Evolutionary conservation across 2,888 invertebrate species (phyloP).

Genomic region (Cecidostiba fungosa): DNA sequence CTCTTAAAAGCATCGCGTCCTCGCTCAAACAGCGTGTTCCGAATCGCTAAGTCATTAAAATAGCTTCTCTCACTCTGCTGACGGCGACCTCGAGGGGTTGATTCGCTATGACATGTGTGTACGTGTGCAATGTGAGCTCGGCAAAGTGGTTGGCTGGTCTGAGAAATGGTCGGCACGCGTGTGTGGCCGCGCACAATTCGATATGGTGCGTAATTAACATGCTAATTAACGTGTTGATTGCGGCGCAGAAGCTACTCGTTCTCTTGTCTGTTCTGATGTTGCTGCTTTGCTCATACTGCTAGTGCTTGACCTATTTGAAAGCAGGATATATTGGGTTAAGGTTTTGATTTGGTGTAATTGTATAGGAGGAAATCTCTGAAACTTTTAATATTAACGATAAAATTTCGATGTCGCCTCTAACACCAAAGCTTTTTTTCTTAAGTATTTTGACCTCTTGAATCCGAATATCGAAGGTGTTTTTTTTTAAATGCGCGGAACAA

Average conservation of each 20-base stretch:
- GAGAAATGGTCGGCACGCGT: constrained; percentile 16
- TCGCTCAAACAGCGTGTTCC: not conserved
- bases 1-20: not conserved
- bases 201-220: constrained; percentile 68
- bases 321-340: too few species aligned
- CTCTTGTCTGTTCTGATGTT: constrained; percentile 37
- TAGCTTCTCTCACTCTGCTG: not conserved
- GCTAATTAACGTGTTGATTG: constrained; percentile 70
- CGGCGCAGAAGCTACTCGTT: constrained; percentile 30
- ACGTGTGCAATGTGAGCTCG: not conserved
- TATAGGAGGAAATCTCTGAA: too few species aligned
- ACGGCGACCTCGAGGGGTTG: not conserved
- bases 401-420: too few species aligned
- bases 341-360: too few species aligned
- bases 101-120: not conserved
- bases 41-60: not conserved
- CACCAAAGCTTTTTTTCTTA: too few species aligned
- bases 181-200: not conserved
- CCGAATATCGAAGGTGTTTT: too few species aligned
- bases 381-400: too few species aligned
- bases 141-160: not conserved
- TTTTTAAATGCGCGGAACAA: too few species aligned
- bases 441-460: too few species aligned
- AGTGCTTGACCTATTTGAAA: not conserved
- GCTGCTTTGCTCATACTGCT: not conserved